Evolutionary conservation across 2,797 vertebrate species (phyloP), one percentile per base, ranked within the genome.

Genomic region (Rhynchotus rufescens): DNA sequence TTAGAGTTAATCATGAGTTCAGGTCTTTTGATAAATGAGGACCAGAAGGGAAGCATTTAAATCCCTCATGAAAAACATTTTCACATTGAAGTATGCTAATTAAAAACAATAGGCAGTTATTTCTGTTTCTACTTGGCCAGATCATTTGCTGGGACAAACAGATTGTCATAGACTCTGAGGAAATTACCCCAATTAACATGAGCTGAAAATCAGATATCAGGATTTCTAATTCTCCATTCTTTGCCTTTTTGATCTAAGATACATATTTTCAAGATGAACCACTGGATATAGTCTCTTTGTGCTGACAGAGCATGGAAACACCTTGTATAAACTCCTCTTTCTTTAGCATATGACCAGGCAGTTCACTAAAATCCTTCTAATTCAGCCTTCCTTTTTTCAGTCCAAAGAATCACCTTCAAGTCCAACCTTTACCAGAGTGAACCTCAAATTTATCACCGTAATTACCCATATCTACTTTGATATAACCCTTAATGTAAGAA

Each of bases 1-100:
- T 83, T 87, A 30, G 17, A 86, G 9, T 79, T 89, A 86, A 81
- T 61, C 8, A 42, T 19, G 64, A 88, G 28, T 67, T 92, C 68
- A 72, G 12, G 61, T 49, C 21, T 86, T 89, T 59, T 1, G 3
- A 42, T 62, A 94, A 86, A 38, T 86, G 68, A 91, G 12, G 47
- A 76, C 5, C 56, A 92, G 82, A 79, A 93, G 9, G 12, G 21
- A 84, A 91, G 80, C 12, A 23, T 57, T 86, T 67, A 80, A 12
- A 61, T 61, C 2, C 13, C 7, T 34, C 4, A 1, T 32, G 26
- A 40, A 80, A 69, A 90, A 26, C 1, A 56, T 21, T 80, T 81
- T 65, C 12, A 59, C 1, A 2, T 66, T 82, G 10, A 81, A 77
- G 25, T 56, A 40, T 26, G 15, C 22, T 65, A 66, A 82, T 80